Conservation (phyloP, 2,797 vertebrate species). For the Staurois parvus region DNA sequence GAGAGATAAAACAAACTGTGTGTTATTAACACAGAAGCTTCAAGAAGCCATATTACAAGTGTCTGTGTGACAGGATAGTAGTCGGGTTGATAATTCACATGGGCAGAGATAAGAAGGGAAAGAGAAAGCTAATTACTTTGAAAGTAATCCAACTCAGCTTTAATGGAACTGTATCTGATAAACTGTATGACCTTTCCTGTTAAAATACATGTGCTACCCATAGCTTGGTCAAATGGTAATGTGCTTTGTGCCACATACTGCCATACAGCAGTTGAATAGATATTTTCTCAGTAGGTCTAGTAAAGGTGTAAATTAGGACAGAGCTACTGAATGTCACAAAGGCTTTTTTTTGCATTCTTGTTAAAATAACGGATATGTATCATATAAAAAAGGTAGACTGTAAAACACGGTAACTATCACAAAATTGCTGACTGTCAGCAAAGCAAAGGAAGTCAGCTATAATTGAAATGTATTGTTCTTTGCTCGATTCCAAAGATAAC, state of each 20-base stretch:
- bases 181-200: slow-evolving; percentile 64
- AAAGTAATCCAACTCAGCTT: slow-evolving; percentile 63
- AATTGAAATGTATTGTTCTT: slow-evolving; percentile 15
- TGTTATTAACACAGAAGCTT: slow-evolving; percentile 45
- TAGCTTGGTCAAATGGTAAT: slow-evolving; percentile 43
- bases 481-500: not conserved
- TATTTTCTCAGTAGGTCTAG: not conserved
- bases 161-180: slow-evolving; percentile 67
- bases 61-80: slow-evolving; percentile 63
- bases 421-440: not conserved
- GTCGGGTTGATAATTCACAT: slow-evolving; percentile 66
- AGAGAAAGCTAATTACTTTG: slow-evolving; percentile 68
- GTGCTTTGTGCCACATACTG: slow-evolving; percentile 18
- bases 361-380: slow-evolving; percentile 16
- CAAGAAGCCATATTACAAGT: slow-evolving; percentile 64
- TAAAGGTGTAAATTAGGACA: slow-evolving; percentile 36
- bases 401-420: slow-evolving; percentile 1
- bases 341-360: not conserved
- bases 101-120: slow-evolving; percentile 66
- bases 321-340: not conserved
- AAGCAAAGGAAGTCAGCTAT: not conserved
- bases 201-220: slow-evolving; percentile 21
- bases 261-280: not conserved
- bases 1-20: not conserved
- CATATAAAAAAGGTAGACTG: not conserved